These are phyloP conservation scores for Glossosoma conforme DNA, from an alignment of 1,140 invertebrate genomes.

Conservation along the genomic window DNA sequence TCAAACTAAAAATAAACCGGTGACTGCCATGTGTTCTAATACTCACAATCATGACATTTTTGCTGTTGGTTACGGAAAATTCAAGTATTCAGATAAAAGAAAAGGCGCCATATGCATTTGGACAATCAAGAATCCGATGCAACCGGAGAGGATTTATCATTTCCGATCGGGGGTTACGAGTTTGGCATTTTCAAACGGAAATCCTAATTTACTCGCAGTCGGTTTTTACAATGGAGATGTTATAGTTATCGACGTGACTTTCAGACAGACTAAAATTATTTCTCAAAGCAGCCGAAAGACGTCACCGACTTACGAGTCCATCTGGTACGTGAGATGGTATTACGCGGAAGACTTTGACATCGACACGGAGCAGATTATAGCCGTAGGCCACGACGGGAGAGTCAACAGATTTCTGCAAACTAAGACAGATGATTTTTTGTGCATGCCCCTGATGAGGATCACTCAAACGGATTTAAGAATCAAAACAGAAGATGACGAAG, in stretches of 20 bases:
- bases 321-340: slow-evolving; percentile 59
- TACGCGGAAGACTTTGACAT: slow-evolving; percentile 42
- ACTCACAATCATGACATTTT: slow-evolving; percentile 58
- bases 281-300: slow-evolving; percentile 50
- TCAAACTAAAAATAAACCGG: slow-evolving; percentile 44
- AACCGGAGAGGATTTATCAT: slow-evolving; percentile 67
- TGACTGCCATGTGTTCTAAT: slow-evolving; percentile 60
- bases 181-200: slow-evolving; percentile 63
- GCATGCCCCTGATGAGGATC: slow-evolving; percentile 57
- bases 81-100: slow-evolving; percentile 45
- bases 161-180: slow-evolving; percentile 68
- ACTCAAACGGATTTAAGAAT: slow-evolving; percentile 57
- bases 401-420: slow-evolving; percentile 52
- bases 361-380: slow-evolving; percentile 47
- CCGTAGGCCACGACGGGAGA: slow-evolving; percentile 54
- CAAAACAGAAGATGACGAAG: slow-evolving; percentile 50
- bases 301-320: slow-evolving; percentile 58
- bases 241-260: slow-evolving; percentile 64
- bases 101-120: slow-evolving; percentile 71
- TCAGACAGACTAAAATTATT: slow-evolving; percentile 47
- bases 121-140: slow-evolving; percentile 81
- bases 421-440: slow-evolving; percentile 51
- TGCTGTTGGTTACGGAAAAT: slow-evolving; percentile 67
- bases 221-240: slow-evolving; percentile 77
- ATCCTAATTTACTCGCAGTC: slow-evolving; percentile 69